Base-by-base conservation (phyloP, 2,888 invertebrate species). In the Rhorus exstirpatorius region DNA sequence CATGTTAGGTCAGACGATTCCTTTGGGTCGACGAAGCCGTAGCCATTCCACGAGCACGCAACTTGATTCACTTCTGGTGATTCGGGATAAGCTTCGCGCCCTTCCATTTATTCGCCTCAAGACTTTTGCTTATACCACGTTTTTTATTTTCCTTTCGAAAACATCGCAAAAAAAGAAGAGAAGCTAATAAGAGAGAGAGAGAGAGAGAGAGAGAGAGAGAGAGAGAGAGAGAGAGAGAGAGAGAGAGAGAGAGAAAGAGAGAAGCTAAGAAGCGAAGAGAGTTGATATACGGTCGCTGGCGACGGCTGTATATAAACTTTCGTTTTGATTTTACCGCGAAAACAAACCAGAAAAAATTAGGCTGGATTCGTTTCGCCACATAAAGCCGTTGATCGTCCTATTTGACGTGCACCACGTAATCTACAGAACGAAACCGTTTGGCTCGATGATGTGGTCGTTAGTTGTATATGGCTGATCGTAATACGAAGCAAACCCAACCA, bases 101-200 rank as follows among this genome's bases (percentile, higher is more conserved):
- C 68, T 77, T 53, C 74, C 77, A 81, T 81, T 77, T 72, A 74
- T 74, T 81, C 61, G 60, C 35, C 60, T 55, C 26, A 46, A 81
- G 53, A 14, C 24, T 17, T 12, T 72, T 46, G 38, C 14, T 24
- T 51, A 41, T 51, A 3, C 7, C 31, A 7, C 46, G 19, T 14
- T 0, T 41, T 41, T 65, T 53, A 31, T 46, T 49, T 44, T 17
- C 19, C 24, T 21, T 41, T 26, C 26, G 31, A n/a, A 55, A 21
- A 53, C 21, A 17, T 17, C 14, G 24, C 7, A 58, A 46, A 46
- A 53, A 65, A 38, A 65, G 31, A 44, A 77, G 8, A 4, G n/a
- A n/a, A n/a, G n/a, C n/a, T n/a, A n/a, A n/a, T n/a, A n/a, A n/a
- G n/a, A n/a, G n/a, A n/a, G n/a, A n/a, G n/a, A n/a, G n/a, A n/a